Evolutionary conservation across 1,140 invertebrate species (phyloP), one percentile per base, ranked within the genome.

Genomic region (Dreissena polymorpha): DNA sequence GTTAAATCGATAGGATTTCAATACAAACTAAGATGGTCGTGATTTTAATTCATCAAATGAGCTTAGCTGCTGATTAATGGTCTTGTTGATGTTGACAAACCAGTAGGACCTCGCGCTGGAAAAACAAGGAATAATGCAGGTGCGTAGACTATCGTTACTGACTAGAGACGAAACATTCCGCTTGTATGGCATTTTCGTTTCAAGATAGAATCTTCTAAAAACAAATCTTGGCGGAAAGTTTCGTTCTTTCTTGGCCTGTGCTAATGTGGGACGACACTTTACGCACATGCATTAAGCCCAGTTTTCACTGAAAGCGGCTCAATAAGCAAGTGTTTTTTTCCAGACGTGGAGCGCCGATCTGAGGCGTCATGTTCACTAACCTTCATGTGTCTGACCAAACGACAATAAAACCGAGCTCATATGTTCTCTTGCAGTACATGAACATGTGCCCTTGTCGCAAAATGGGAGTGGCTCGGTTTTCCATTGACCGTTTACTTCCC

Each of bases 361-460:
- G n/a, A n/a, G n/a, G n/a, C n/a, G n/a, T n/a, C 57, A 60, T 60
- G 16, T 23, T 0, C 53, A n/a, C 18, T 51, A 69, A 78, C 76
- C 76, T 21, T 67, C 51, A n/a, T 70, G 51, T 18, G 76, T 78
- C 14, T 78, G 39, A 5, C 76, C 76, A 49, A 78, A 57, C 0
- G 76, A 78, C 49, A 78, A 14, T 0, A 78, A 53, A 49, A 57
- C 29, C 3, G 76, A 68, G 49, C 76, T 29, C 23, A 53, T 53
- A 27, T 21, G 8, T 29, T 65, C 76, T n/a, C 67, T 49, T 53
- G 76, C 64, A n/a, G 68, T 16, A 70, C 76, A 78, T 21, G 18
- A 14, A 23, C 76, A 78, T n/a, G 13, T 51, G 6, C 21, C n/a
- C 25, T 78, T 78, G 69, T 78, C 53, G 68, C 76, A 78, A 3